Evolutionary conservation across 1,140 invertebrate species (phyloP), one percentile per base, ranked within the genome.

Genomic region (Drosophila malerkotliana): DNA sequence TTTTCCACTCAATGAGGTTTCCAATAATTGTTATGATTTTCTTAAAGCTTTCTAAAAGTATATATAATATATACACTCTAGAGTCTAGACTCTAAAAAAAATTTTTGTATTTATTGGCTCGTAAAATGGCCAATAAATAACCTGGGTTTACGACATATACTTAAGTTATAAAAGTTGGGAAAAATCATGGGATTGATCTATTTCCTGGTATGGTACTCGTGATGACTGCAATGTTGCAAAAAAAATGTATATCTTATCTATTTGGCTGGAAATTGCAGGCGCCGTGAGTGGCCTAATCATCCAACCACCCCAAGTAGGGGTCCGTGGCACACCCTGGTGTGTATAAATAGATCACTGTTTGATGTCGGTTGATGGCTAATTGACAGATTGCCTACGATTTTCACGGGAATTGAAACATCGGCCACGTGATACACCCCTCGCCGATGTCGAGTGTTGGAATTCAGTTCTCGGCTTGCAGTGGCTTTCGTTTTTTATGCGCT

Each of bases 391-490:
- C 56, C 24, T 48, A 21, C 53, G 44, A 45, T 72, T 78, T 82
- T 71, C 63, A 32, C 26, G 74, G 52, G 57, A 84, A 83, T 24
- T 72, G 10, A 51, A 57, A 59, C 59, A 44, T 47, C 39, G 15
- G 15, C 30, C 47, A 62, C 39, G 71, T 68, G 61, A 74, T 56
- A 39, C 15, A n/a, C 44, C 62, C 59, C 24, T 15, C 18, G 45
- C 8, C 41, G 14, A 44, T 44, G n/a, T 47, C 44, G 44, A 24
- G 52, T 67, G 59, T 57, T 24, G 34, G 15, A 69, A 69, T 49
- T 44, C 59, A 41, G 15, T 34, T 30, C 75, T 75, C 79, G 53
- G 77, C 54, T 64, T 76, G 77, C 77, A 71, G 28, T 63, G 59
- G 48, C 34, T 34, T 66, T 9, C 45, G 44, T 14, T 51, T 39